Percentiles rank a stretch among this genome's conserved stretches.
phyloP scores from a whole-genome alignment of 2,888 invertebrate genomes.

The Hoplodrina blanda region DNA sequence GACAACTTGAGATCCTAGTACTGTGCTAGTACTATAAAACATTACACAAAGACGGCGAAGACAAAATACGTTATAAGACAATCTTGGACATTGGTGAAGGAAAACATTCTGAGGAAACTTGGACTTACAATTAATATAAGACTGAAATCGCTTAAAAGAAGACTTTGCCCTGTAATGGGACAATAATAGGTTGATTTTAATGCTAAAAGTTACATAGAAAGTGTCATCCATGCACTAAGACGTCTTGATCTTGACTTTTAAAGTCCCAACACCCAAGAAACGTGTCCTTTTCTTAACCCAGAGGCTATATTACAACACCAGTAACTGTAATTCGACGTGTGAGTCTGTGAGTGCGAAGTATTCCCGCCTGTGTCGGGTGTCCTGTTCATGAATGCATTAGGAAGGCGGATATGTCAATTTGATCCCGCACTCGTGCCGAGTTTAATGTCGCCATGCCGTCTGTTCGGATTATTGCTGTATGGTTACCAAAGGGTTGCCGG shows the following conservation, averaged over 20 bases:
- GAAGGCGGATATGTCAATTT: conserved; percentile 84
- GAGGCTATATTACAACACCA: conserved; percentile 14
- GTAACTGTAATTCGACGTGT: conserved; percentile 20
- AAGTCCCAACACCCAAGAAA: conserved; percentile 3
- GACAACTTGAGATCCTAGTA: too few species aligned
- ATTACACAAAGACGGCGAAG: neutral
- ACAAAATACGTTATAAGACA: neutral
- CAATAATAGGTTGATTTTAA: too few species aligned
- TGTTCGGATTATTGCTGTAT: conserved; percentile 52
- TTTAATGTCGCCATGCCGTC: conserved; percentile 66
- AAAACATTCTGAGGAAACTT: too few species aligned
- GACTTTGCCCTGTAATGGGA: too few species aligned
- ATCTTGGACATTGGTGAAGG: too few species aligned
- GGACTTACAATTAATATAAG: too few species aligned
- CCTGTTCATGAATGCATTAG: conserved; percentile 75
- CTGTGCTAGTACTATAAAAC: too few species aligned
- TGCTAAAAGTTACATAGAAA: neutral
- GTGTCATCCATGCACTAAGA: neutral
- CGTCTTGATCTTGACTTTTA: conserved; percentile 12
- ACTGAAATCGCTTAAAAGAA: too few species aligned
- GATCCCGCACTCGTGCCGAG: conserved; percentile 70
- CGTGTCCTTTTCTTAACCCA: conserved; percentile 18
- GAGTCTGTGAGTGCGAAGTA: conserved; percentile 44
- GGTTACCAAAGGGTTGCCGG: conserved; percentile 29
- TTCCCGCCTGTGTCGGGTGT: conserved; percentile 51